A percentile compares a stretch with the other conserved stretches of the same genome.
Conservation (phyloP, 2,888 invertebrate species). For the Entomobrya proxima region DNA sequence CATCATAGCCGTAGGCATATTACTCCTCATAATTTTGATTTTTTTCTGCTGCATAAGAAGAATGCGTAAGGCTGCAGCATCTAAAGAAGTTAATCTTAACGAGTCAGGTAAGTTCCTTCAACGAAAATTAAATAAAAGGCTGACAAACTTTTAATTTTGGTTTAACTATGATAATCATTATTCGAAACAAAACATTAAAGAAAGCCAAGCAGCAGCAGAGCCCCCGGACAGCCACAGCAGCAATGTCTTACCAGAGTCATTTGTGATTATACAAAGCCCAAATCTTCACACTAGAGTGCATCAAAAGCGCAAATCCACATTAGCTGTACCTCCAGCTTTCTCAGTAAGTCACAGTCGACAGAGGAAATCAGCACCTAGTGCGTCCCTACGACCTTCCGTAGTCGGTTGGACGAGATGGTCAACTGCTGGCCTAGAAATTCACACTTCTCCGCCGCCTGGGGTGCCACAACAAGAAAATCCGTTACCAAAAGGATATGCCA, state of each 20-base stretch:
- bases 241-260: background rate
- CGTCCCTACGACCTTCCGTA: background rate
- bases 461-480: background rate
- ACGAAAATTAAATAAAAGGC: too few relatives aligned
- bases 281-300: background rate
- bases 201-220: background rate
- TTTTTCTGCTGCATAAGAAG: background rate
- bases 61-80: background rate
- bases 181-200: too few relatives aligned
- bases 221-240: background rate
- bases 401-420: slow-evolving; percentile 43
- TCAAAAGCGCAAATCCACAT: slow-evolving; percentile 34
- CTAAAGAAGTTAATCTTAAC: background rate
- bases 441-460: background rate
- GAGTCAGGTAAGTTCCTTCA: background rate
- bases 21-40: background rate
- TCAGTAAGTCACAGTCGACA: background rate
- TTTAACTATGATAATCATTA: too few relatives aligned
- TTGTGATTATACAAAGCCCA: slow-evolving; percentile 14
- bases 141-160: too few relatives aligned
- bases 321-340: slow-evolving; percentile 47
- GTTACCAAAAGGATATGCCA: background rate
- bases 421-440: slow-evolving; percentile 37
- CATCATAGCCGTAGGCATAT: background rate
- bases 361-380: slow-evolving; percentile 34